These are phyloP conservation scores for Drosophila mimica DNA, from an alignment of 2,888 invertebrate genomes.

Conservation along the genomic window DNA sequence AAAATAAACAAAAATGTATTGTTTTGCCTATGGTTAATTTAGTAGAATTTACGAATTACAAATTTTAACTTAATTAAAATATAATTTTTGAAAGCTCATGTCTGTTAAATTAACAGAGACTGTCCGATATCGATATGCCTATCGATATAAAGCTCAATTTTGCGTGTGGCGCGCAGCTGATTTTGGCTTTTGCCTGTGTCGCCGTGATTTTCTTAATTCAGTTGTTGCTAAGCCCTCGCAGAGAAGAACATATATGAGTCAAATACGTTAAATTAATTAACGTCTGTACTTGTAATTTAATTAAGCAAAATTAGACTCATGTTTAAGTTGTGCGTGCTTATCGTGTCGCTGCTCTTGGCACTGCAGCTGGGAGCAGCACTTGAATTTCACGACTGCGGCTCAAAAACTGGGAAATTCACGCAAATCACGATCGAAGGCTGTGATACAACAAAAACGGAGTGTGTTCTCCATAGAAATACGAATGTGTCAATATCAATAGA, in stretches of 20 bases:
- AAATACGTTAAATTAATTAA: constrained; percentile 2
- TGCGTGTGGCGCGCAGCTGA: constrained; percentile 51
- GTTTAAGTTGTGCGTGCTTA: constrained; percentile 67
- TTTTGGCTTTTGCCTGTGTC: constrained; percentile 24
- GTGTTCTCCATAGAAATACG: constrained; percentile 88
- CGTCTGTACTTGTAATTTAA: constrained; percentile 34
- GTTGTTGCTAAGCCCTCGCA: constrained; percentile 43
- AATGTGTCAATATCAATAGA: constrained; percentile 88
- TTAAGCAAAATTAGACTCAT: constrained; percentile 54
- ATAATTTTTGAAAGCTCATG: neutral
- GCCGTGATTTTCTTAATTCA: constrained; percentile 27
- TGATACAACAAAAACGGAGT: constrained; percentile 86
- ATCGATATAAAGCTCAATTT: constrained; percentile 42
- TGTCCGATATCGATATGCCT: neutral
- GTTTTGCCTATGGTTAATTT: neutral
- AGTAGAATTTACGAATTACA: neutral
- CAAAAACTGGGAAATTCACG: constrained; percentile 87
- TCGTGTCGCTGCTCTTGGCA: constrained; percentile 64
- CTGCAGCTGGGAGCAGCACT: constrained; percentile 54
- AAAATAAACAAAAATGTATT: neutral
- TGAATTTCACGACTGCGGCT: constrained; percentile 85
- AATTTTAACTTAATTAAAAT: neutral
- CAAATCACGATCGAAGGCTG: constrained; percentile 88
- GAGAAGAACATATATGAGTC: constrained; percentile 20
- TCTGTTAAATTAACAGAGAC: constrained; percentile 21